Percentiles rank a stretch among this genome's conserved stretches.
Evolutionary conservation across 2,888 invertebrate genomes (phyloP).

Genomic region (Leptinotarsa peninsularis): DNA sequence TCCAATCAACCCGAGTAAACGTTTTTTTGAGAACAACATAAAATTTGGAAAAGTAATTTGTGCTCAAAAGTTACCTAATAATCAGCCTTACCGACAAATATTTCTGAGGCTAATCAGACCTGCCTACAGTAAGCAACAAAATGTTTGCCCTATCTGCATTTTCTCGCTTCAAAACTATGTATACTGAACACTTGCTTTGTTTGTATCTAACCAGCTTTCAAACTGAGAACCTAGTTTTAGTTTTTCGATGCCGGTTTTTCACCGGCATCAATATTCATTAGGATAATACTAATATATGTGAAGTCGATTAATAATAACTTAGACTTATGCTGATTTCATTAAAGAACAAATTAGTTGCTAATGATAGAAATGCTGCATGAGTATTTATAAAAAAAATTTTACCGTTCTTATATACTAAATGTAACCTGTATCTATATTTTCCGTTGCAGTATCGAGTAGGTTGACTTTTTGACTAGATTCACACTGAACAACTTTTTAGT

Average conservation of each 20-base stretch:
- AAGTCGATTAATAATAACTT: not conserved
- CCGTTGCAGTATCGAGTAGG: not conserved
- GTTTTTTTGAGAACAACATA: no score
- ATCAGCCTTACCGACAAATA: no score
- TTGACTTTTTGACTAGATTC: no score
- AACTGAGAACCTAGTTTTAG: not conserved
- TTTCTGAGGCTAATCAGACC: no score
- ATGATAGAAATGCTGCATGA: not conserved
- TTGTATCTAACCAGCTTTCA: not conserved
- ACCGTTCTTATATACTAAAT: not conserved
- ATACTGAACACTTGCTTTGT: not conserved
- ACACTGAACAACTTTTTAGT: no score
- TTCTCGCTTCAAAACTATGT: not conserved
- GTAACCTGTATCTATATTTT: not conserved
- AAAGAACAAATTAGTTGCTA: constrained; percentile 10
- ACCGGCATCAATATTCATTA: not conserved
- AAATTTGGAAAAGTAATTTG: no score
- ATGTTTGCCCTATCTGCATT: no score
- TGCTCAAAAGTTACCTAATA: no score
- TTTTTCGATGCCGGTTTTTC: not conserved
- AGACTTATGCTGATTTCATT: constrained; percentile 1
- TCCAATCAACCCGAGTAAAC: no score
- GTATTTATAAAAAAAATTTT: not conserved
- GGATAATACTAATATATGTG: not conserved
- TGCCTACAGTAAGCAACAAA: no score